phyloP scores from a whole-genome alignment of 2,888 invertebrate genomes.

The Drosophila formosana region DNA sequence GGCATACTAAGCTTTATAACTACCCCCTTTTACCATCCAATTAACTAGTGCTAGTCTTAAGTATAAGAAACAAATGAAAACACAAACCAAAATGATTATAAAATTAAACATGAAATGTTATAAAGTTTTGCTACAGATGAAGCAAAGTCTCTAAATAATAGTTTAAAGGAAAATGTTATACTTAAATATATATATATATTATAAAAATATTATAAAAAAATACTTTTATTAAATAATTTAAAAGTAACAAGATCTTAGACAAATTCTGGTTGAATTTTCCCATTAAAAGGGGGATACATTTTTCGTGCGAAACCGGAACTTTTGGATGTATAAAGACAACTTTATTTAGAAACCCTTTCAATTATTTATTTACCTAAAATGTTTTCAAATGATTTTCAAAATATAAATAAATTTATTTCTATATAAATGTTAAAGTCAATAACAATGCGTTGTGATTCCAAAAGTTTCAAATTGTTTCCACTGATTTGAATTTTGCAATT shows the following conservation, averaged over 20 bases:
- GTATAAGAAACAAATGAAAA: conserved; percentile 42
- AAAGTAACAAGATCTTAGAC: conserved; percentile 40
- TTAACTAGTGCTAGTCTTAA: conserved; percentile 63
- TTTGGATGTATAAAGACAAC: conserved; percentile 8
- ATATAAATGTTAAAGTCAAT: conserved; percentile 1
- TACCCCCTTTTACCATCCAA: conserved; percentile 71
- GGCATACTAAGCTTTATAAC: conserved; percentile 64
- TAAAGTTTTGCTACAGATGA: conserved; percentile 60
- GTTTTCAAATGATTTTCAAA: background rate
- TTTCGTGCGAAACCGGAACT: conserved; percentile 12
- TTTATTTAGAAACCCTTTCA: background rate
- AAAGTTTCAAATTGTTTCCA: background rate
- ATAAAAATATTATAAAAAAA: conserved; percentile 51
- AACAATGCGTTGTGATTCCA: background rate
- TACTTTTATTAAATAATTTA: conserved; percentile 59
- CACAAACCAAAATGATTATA: conserved; percentile 37
- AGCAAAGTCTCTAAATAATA: conserved; percentile 70
- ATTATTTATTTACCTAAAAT: background rate
- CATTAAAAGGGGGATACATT: conserved; percentile 9
- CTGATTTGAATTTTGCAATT: conserved; percentile 18
- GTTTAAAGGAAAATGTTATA: conserved; percentile 74
- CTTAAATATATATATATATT: conserved; percentile 65
- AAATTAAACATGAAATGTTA: conserved; percentile 58
- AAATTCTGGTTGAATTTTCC: conserved; percentile 22
- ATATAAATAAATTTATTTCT: background rate